Conservation (phyloP, 2,797 vertebrate species). For the Cossypha caffra region DNA sequence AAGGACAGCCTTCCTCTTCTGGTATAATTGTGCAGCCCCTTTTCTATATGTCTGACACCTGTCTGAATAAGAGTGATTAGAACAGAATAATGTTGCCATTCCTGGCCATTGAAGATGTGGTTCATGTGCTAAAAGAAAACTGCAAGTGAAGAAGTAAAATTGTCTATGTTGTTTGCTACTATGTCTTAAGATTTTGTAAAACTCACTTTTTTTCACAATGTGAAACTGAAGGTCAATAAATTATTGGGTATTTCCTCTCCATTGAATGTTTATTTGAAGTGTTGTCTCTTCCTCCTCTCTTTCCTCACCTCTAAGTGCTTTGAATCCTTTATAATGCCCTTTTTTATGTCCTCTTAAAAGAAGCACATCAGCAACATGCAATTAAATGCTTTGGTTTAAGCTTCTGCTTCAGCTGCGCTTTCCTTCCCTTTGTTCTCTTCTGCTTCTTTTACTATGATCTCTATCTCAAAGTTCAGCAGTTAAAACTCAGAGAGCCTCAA, state of each 20-base stretch:
- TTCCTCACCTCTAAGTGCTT: constrained; percentile 13
- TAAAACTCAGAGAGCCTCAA: constrained; percentile 5
- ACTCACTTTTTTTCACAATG: constrained; percentile 90
- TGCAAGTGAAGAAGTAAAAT: constrained; percentile 69
- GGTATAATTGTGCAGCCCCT: constrained; percentile 84
- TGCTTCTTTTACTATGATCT: constrained; percentile 46
- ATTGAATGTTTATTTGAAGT: constrained; percentile 52
- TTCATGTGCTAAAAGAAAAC: constrained; percentile 65
- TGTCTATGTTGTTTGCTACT: constrained; percentile 73
- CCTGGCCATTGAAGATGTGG: constrained; percentile 65
- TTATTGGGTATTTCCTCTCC: constrained; percentile 94
- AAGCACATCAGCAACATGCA: not conserved
- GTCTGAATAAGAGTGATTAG: constrained; percentile 79
- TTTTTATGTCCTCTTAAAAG: constrained; percentile 18
- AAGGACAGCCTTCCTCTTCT: constrained; percentile 87
- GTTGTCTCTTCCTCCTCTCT: constrained; percentile 65
- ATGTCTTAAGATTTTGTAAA: constrained; percentile 90
- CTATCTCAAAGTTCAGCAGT: constrained; percentile 57
- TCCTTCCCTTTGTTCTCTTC: constrained; percentile 53
- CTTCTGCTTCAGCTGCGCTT: constrained; percentile 47
- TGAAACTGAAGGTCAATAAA: constrained; percentile 99
- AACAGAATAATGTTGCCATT: constrained; percentile 73
- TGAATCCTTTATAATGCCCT: not conserved
- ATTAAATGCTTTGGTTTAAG: constrained; percentile 46
- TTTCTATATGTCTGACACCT: constrained; percentile 81